A percentile compares a stretch with the other conserved stretches of the same genome.
These are phyloP conservation scores for Anneissia japonica DNA, from an alignment of 35 echinoderm and acorn worm species.

Conservation along the genomic window DNA sequence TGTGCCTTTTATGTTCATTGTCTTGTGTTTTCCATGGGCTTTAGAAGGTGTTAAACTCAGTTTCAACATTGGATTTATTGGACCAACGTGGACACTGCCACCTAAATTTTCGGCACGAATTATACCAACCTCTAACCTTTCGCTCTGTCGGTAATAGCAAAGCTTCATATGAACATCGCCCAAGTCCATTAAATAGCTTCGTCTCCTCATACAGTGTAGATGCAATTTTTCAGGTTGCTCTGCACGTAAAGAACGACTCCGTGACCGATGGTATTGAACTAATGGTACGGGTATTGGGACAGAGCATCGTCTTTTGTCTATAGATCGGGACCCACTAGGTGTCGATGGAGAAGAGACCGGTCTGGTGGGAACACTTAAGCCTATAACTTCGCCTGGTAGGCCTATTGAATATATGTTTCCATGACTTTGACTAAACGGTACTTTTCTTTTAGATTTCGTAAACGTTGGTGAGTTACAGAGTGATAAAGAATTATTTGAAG, in stretches of 20 bases:
- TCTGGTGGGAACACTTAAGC: neutral
- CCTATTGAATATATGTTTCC: neutral
- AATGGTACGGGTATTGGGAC: neutral
- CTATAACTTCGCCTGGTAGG: neutral
- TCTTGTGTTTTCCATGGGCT: constrained; percentile 3
- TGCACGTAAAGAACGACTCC: neutral
- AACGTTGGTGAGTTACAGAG: neutral
- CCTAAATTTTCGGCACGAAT: constrained; percentile 37
- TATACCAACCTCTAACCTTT: constrained; percentile 23
- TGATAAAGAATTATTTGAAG: neutral
- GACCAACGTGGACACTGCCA: neutral
- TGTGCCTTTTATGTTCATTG: constrained; percentile 1
- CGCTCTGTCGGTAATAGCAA: constrained; percentile 12
- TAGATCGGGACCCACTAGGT: neutral
- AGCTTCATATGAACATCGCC: constrained; percentile 40
- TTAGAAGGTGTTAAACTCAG: constrained; percentile 17
- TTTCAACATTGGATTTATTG: constrained; percentile 22
- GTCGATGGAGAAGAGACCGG: neutral
- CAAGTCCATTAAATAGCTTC: neutral
- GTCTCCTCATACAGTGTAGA: constrained; percentile 31
- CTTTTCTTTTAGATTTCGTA: neutral
- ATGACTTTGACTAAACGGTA: neutral
- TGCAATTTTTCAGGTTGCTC: constrained; percentile 26
- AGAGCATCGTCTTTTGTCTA: neutral
- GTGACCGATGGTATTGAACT: neutral